Conservation (phyloP, 2,113 vertebrate species). For the Mastomys natalensis region DNA sequence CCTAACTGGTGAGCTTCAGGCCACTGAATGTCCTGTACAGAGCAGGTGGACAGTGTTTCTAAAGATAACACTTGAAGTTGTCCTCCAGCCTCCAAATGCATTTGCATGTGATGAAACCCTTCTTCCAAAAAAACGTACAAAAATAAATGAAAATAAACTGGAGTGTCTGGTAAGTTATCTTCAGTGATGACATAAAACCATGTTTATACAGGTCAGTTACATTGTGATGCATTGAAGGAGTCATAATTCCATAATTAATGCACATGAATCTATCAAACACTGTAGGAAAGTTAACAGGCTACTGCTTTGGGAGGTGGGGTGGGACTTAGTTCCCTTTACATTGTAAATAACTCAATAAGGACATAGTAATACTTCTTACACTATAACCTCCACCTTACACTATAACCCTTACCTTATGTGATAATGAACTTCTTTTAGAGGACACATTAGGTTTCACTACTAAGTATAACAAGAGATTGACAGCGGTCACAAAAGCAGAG, state of each 20-base stretch:
- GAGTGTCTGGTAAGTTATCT: constrained; percentile 22
- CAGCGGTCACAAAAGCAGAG: constrained; percentile 86
- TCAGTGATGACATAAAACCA: constrained; percentile 1
- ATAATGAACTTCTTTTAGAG: constrained; percentile 91
- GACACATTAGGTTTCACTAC: constrained; percentile 89
- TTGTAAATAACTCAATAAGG: constrained; percentile 25
- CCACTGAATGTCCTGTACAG: not conserved
- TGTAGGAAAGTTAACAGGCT: not conserved
- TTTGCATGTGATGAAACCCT: not conserved
- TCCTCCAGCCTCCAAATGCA: not conserved
- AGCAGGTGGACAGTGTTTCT: not conserved
- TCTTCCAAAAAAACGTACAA: not conserved
- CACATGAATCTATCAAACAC: not conserved
- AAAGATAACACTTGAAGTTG: not conserved
- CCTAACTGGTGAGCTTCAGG: not conserved
- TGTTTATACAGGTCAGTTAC: not conserved
- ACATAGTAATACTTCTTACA: constrained; percentile 12
- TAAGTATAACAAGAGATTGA: constrained; percentile 91
- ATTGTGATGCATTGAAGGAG: not conserved
- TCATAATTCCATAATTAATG: constrained; percentile 40
- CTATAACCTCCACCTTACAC: not conserved
- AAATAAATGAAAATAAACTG: constrained; percentile 41
- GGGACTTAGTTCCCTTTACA: not conserved
- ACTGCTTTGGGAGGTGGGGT: not conserved
- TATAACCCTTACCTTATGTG: constrained; percentile 91